Conservation (phyloP, 2,113 vertebrate genomes). For the Pogona vitticeps region DNA sequence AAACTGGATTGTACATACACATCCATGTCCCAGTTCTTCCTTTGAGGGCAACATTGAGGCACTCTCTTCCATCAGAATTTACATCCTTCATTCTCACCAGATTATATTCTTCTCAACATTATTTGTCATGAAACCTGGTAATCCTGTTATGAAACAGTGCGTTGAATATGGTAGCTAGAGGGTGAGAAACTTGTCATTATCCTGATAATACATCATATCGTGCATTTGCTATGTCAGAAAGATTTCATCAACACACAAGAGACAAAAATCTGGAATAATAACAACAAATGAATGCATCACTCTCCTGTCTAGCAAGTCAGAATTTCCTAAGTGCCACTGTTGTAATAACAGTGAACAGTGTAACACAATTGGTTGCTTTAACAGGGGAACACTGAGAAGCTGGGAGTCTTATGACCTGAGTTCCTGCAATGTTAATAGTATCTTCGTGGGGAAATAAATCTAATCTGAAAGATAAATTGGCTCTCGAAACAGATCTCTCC, state of each 20-base stretch:
- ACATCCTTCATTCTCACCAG: not conserved
- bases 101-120: not conserved
- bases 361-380: not conserved
- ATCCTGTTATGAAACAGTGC: slow-evolving; percentile 3
- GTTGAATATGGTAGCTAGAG: slow-evolving; percentile 3
- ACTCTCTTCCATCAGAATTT: not conserved
- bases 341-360: slow-evolving; percentile 1
- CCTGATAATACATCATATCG: slow-evolving; percentile 9
- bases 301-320: not conserved
- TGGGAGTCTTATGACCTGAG: not conserved
- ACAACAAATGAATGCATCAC: not conserved
- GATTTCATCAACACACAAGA: slow-evolving; percentile 8
- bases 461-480: slow-evolving; percentile 15
- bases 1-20: not conserved
- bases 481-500: slow-evolving; percentile 25
- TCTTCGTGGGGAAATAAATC: slow-evolving; percentile 24
- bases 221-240: slow-evolving; percentile 8
- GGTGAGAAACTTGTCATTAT: slow-evolving; percentile 13
- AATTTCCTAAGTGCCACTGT: not conserved
- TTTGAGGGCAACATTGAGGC: not conserved
- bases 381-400: not conserved
- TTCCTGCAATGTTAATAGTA: slow-evolving; percentile 1
- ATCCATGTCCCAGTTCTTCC: not conserved
- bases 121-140: slow-evolving; percentile 3
- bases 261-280: not conserved